Evolutionary conservation across 92 coral and sea anemone genomes (phyloP), one percentile per base, ranked within the genome.

Genomic region (Scolanthus callimorphus): DNA sequence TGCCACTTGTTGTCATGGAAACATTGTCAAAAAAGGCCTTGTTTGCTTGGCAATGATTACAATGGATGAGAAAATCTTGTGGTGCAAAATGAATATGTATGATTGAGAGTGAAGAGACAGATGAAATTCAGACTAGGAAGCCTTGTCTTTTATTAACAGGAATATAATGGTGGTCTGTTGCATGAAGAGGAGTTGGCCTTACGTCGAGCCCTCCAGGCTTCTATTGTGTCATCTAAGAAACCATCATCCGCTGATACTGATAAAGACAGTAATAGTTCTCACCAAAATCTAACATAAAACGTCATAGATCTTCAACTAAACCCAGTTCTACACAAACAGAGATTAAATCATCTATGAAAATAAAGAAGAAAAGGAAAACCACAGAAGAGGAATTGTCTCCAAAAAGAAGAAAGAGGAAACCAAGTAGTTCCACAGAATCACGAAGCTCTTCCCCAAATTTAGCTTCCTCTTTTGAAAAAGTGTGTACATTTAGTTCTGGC

Each of bases 131-230:
- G n/a, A n/a, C n/a, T n/a, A n/a, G n/a, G n/a, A n/a, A n/a, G n/a
- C n/a, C n/a, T 15, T 22, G 12, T 41, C 25, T 61, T 51, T 21
- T 3, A 22, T 39, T 60, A 3, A 24, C 39, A 92, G 98, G 98
- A 92, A 51, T 92, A 92, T 71, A 84, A 91, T 65, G 77, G 76
- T 51, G 99, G 99, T 1, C 77, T 94, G 51, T 69, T 94, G 19
- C 99, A 84, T 59, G 89, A 94, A 47, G 99, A 94, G 57, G 99
- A 94, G 63, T 41, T 89, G 12, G 90, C 90, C n/a, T 66, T 94
- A 28, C 74, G 96, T 11, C 69, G 81, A 28, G 99, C 99, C 0
- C 66, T 94, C 45, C 88, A 94, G 70, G 99, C 99, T n/a, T 94
- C 99, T 30, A 57, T 94, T 34, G 54, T 34, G 2, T 83, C 77